These are phyloP conservation scores for Scophthalmus maximus DNA, from an alignment of 2,113 vertebrate genomes.

Conservation along the genomic window DNA sequence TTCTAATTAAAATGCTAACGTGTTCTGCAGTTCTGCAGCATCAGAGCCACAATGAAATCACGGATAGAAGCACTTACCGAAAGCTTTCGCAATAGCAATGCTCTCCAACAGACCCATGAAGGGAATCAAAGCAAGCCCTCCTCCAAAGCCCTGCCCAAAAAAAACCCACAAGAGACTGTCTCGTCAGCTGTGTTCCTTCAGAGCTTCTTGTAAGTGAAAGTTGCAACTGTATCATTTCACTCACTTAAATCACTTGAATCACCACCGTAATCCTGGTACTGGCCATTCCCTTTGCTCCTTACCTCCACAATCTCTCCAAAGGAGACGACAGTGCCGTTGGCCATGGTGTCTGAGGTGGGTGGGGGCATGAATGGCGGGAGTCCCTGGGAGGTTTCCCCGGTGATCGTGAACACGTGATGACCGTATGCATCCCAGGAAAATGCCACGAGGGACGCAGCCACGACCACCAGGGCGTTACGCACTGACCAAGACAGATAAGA, in stretches of 20 bases:
- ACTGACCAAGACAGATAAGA: conserved; percentile 69
- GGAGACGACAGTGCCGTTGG: conserved; percentile 84
- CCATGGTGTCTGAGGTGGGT: conserved; percentile 79
- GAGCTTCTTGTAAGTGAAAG: conserved; percentile 25
- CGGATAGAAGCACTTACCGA: conserved; percentile 82
- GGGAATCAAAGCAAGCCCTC: conserved; percentile 90
- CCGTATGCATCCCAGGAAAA: conserved; percentile 87
- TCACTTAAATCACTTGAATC: no score
- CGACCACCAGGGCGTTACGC: conserved; percentile 90
- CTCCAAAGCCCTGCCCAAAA: conserved; percentile 86
- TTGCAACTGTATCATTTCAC: neutral
- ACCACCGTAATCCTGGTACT: neutral
- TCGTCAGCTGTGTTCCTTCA: neutral
- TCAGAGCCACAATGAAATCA: neutral
- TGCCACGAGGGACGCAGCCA: conserved; percentile 87
- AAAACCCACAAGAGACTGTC: conserved; percentile 3
- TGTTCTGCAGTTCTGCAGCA: neutral
- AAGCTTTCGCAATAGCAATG: conserved; percentile 93
- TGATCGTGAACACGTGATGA: conserved; percentile 86
- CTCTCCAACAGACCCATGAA: conserved; percentile 95
- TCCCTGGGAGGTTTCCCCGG: conserved; percentile 85
- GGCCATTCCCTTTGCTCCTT: conserved; percentile 13
- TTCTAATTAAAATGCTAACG: no score
- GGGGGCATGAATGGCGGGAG: conserved; percentile 85
- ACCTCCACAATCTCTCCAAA: conserved; percentile 89